Base-by-base conservation (phyloP, 2,113 vertebrate genomes). In the Ochotona princeps region DNA sequence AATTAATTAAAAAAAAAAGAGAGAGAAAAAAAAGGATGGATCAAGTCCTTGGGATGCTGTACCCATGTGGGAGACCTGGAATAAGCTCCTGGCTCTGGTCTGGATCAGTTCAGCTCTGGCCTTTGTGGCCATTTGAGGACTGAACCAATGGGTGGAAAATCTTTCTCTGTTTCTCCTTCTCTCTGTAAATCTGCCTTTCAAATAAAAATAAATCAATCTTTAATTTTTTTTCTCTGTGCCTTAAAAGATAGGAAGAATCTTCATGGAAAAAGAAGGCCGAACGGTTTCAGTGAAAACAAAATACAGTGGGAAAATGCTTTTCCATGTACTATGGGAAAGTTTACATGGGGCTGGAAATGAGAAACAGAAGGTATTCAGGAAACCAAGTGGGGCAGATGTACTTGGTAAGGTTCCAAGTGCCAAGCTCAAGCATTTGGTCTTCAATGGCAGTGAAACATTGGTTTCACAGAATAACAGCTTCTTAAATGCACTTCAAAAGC, bases 191-290 rank as follows among this genome's bases (percentile, higher is more conserved):
- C 38, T 44, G 38, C 38, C 38, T 44, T 3, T 44, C 38, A 44
- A 44, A 44, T 44, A 44, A 44, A 44, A 44, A 44, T 44, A 44
- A 44, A 44, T 44, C 38, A 44, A 44, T 44, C 38, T 44, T 44
- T 44, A 44, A 44, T 44, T 44, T 44, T 44, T 44, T 44, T 44
- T 44, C n/a, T 44, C 38, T 44, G 38, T 44, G 38, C 26, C 49
- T 57, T 85, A 91, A 70, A 73, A 28, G 30, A 83, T 4, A 83
- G 32, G 54, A n/a, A 88, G 49, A 84, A 63, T 63, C 51, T 83
- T 83, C 79, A 70, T 3, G 75, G n/a, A 81, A 93, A 95, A 87
- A 75, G 25, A 88, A 79, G 14, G 44, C 66, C 28, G 10, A 74
- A 84, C 7, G 69, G 35, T 3, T 66, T 83, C 14, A 84, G 23